phyloP scores from a whole-genome alignment of 2,113 vertebrate species.

The Bostrychus sinensis region DNA sequence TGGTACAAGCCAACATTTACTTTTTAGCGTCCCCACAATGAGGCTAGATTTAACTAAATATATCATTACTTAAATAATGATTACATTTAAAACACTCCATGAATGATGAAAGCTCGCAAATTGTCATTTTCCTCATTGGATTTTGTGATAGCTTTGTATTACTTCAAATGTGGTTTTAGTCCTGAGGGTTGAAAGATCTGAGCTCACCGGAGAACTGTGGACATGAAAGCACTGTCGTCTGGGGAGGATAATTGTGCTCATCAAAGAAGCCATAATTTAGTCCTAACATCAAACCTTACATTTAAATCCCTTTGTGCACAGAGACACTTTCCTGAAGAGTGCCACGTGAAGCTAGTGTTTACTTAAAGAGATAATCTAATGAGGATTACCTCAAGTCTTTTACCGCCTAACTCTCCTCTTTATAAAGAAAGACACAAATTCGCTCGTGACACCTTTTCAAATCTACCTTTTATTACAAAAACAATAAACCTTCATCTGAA shows the following conservation, averaged over 20 bases:
- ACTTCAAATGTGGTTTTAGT: conserved; percentile 7
- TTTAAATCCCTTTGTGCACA: conserved; percentile 7
- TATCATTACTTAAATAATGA: neutral
- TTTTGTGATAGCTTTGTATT: neutral
- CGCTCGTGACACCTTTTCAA: conserved; percentile 46
- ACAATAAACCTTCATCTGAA: conserved; percentile 88
- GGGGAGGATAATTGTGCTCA: conserved; percentile 7
- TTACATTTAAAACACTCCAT: neutral
- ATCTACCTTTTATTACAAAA: conserved; percentile 85
- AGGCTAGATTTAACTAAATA: neutral
- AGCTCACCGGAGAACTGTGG: neutral
- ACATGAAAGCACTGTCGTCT: conserved; percentile 5
- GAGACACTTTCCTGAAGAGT: conserved; percentile 2
- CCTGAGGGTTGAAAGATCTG: conserved; percentile 6
- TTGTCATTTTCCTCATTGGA: conserved; percentile 1
- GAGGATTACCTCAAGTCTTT: conserved; percentile 2
- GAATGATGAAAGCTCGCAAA: neutral
- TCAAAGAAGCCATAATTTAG: conserved; percentile 11
- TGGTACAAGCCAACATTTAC: too few relatives aligned
- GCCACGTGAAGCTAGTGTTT: neutral
- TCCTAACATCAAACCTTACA: conserved; percentile 10
- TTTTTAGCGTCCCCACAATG: neutral
- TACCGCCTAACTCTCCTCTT: neutral
- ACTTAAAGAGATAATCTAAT: neutral
- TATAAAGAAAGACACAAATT: neutral